Base-by-base conservation (phyloP, 2,888 invertebrate species). In the Marronus borbonicus region DNA sequence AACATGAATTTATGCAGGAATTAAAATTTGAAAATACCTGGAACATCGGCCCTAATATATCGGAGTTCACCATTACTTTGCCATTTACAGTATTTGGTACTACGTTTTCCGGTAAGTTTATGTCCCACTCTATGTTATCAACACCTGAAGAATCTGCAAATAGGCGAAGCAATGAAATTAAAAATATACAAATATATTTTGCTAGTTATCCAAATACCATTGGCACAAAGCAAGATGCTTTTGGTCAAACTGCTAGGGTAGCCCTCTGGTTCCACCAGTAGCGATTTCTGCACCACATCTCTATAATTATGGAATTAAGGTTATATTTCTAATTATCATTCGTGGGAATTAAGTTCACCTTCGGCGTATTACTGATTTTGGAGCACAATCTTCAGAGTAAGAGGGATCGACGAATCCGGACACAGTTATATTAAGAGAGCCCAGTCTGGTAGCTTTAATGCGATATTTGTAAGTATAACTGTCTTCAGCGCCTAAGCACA, bases 181-280 rank as follows among this genome's bases (percentile, higher is more conserved):
- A 24, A 24, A 24, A 31, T 5, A 5, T 31, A 5, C 31, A 0
- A 31, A 31, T 31, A 1, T 5, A 31, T 50, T 58, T 31, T 49
- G 17, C 31, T 24, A 17, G 3, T 8, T 44, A 55, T 75, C 39
- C 70, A 77, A 78, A 86, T 88, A 91, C 93, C 92, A 85, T 90
- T 89, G 1, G 92, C 91, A 85, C 95, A 95, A 1, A 95, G 88
- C 78, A 94, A 90, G 1, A 92, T 90, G 0, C 94, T 94, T 80
- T 91, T 91, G 8, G 93, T 92, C 72, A 92, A 90, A 80, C 92
- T 92, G 3, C 92, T 89, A 0, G 92, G 92, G 39, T 93, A 91
- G 1, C 96, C 96, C 88, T 95, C 95, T 0, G 94, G 92, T 83
- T 94, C 91, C 0, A 95, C 91, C 8, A 89, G 84, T 14, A 94